Conservation (phyloP, 1,140 invertebrate genomes). For the Prorops nasuta region DNA sequence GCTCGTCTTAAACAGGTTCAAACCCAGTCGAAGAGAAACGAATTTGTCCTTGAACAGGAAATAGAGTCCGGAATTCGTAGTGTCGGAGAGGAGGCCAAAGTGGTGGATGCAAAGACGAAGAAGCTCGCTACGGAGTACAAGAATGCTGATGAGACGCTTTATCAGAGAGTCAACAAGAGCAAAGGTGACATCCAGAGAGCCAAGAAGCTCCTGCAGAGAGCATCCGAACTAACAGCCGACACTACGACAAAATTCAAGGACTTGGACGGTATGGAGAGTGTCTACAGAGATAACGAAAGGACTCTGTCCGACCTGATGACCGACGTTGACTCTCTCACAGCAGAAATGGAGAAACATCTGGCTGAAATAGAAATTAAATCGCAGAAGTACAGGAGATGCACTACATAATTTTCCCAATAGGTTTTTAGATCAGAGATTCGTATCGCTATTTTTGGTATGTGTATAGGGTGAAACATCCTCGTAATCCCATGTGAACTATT, state of each 20-base stretch:
- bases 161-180: conserved; percentile 63
- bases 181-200: conserved; percentile 70
- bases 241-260: conserved; percentile 74
- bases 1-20: conserved; percentile 69
- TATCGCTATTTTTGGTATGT: no score
- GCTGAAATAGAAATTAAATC: conserved; percentile 45
- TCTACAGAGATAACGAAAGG: conserved; percentile 50
- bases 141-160: conserved; percentile 61
- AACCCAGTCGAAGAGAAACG: conserved; percentile 74
- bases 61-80: conserved; percentile 59
- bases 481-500: no score
- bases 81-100: conserved; percentile 60
- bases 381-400: conserved; percentile 42
- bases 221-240: conserved; percentile 73
- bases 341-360: conserved; percentile 42
- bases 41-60: conserved; percentile 60
- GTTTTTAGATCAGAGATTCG: no score
- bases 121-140: conserved; percentile 62
- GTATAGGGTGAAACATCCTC: no score
- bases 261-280: conserved; percentile 62
- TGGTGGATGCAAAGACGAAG: conserved; percentile 56
- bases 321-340: conserved; percentile 40
- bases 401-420: conserved; percentile 27
- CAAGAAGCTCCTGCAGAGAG: conserved; percentile 69
- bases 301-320: conserved; percentile 40